Conservation (phyloP, 2,113 vertebrate genomes). For the Lampris incognitus region DNA sequence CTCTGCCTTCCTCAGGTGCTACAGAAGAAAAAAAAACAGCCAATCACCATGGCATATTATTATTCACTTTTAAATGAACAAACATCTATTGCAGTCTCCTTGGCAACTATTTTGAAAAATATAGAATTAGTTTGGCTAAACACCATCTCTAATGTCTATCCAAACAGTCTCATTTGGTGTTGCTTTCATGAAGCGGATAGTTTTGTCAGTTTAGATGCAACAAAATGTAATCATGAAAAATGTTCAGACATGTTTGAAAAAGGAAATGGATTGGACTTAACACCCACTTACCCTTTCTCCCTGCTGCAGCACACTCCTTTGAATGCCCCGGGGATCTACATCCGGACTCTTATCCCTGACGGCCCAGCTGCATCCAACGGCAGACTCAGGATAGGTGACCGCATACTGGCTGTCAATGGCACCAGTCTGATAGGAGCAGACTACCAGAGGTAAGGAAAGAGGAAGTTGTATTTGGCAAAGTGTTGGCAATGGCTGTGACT, state of each 20-base stretch:
- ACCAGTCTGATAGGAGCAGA: slow-evolving; percentile 92
- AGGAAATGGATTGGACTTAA: not conserved
- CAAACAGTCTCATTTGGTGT: not conserved
- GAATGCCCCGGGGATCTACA: slow-evolving; percentile 92
- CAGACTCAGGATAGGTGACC: slow-evolving; percentile 90
- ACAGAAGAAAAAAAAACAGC: too few relatives aligned
- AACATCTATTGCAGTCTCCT: too few relatives aligned
- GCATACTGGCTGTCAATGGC: slow-evolving; percentile 94
- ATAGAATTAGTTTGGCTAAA: too few relatives aligned
- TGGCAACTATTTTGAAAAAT: too few relatives aligned
- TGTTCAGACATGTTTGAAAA: not conserved
- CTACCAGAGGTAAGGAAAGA: slow-evolving; percentile 88
- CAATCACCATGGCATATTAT: too few relatives aligned
- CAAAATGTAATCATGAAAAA: too few relatives aligned
- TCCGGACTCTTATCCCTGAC: slow-evolving; percentile 93
- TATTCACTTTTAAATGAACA: too few relatives aligned
- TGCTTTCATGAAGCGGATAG: too few relatives aligned
- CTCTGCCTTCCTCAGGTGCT: too few relatives aligned
- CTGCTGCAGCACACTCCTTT: slow-evolving; percentile 90
- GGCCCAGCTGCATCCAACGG: slow-evolving; percentile 89
- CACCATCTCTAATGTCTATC: not conserved
- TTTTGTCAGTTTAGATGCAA: too few relatives aligned
- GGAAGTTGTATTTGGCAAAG: not conserved
- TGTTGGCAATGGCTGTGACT: not conserved
- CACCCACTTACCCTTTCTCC: not conserved